Conservation (phyloP, 2,888 invertebrate species). For the Anagyrus pseudococci region DNA sequence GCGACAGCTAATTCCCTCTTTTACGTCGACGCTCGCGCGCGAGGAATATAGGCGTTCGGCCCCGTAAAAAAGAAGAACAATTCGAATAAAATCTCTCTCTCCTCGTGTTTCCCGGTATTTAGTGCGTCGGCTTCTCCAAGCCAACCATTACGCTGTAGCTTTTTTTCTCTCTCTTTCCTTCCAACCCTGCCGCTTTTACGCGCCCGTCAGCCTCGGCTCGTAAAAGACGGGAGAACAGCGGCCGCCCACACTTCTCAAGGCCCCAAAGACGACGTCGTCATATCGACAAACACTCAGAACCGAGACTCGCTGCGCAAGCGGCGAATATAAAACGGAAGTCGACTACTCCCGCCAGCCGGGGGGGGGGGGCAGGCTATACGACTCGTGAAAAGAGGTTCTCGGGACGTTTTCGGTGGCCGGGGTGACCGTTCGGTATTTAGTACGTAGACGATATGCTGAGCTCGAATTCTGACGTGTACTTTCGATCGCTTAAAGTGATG, state of each 20-base stretch:
- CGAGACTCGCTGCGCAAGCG: conserved; percentile 39
- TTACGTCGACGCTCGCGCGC: not conserved
- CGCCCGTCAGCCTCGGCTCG: conserved; percentile 26
- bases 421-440: too few species aligned
- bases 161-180: too few species aligned
- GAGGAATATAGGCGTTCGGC: not conserved
- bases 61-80: conserved; percentile 16
- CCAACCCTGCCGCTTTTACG: conserved; percentile 17
- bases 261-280: conserved; percentile 15
- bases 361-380: too few species aligned
- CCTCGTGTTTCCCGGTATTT: conserved; percentile 16
- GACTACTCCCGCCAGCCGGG: too few species aligned
- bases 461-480: too few species aligned
- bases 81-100: conserved; percentile 16
- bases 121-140: conserved; percentile 26
- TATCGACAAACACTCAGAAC: conserved; percentile 49
- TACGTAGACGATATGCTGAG: too few species aligned
- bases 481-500: too few species aligned
- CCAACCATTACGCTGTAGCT: too few species aligned
- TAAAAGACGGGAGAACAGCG: conserved; percentile 22
- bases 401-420: too few species aligned
- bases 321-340: conserved; percentile 25
- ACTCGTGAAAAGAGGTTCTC: too few species aligned
- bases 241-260: conserved; percentile 16
- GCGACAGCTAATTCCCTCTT: conserved; percentile 1